Evolutionary conservation across 2,113 vertebrate genomes (phyloP).

Genomic region (Nothocercus julius): DNA sequence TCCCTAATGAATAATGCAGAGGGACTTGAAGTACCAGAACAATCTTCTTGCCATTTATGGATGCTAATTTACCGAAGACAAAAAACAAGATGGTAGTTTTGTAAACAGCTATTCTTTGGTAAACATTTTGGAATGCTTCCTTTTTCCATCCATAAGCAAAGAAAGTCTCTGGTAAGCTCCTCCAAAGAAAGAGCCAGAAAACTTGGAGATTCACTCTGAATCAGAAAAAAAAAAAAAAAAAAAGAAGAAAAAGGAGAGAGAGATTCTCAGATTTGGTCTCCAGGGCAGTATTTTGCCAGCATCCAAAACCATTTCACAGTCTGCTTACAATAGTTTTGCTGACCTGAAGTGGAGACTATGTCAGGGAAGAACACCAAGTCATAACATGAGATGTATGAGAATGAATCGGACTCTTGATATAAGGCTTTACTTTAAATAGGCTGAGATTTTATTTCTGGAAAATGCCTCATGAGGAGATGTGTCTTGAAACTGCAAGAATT

Average conservation of each 20-base stretch:
- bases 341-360: neutral
- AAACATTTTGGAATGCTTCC: slow-evolving; percentile 62
- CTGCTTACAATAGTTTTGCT: neutral
- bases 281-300: neutral
- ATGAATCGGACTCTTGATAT: neutral
- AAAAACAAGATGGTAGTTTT: slow-evolving; percentile 76
- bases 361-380: neutral
- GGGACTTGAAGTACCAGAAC: slow-evolving; percentile 76
- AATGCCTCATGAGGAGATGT: neutral
- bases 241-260: too few relatives aligned
- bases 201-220: slow-evolving; percentile 33
- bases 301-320: slow-evolving; percentile 6
- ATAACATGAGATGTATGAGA: neutral
- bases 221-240: neutral
- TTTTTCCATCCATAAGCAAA: slow-evolving; percentile 40
- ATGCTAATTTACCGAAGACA: slow-evolving; percentile 81
- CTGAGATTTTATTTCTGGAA: neutral
- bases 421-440: neutral
- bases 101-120: slow-evolving; percentile 78
- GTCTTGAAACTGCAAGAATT: neutral
- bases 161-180: slow-evolving; percentile 12
- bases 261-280: neutral
- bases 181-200: slow-evolving; percentile 15
- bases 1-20: slow-evolving; percentile 83
- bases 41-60: slow-evolving; percentile 77